phyloP scores from a whole-genome alignment of 2,888 invertebrate genomes.

The Unio pictorum region DNA sequence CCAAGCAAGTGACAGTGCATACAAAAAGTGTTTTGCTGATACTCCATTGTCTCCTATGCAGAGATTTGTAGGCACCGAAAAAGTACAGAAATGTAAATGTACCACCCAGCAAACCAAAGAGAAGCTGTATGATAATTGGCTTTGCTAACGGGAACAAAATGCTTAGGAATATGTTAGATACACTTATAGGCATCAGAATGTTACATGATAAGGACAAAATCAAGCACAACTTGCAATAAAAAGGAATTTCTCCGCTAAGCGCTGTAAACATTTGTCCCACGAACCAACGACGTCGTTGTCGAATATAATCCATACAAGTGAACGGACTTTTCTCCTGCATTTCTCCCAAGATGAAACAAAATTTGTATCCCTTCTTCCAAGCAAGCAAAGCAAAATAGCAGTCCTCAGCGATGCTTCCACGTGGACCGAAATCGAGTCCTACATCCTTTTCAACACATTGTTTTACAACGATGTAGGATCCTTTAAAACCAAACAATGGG shows the following conservation, averaged over 20 bases:
- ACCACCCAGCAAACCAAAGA: slow-evolving; percentile 26
- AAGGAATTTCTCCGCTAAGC: slow-evolving; percentile 15
- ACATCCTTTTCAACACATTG: slow-evolving; percentile 22
- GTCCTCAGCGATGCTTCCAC: slow-evolving; percentile 36
- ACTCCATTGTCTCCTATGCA: slow-evolving; percentile 14
- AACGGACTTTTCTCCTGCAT: slow-evolving; percentile 36
- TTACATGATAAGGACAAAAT: slow-evolving; percentile 13
- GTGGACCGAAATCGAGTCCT: slow-evolving; percentile 30
- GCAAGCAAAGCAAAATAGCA: slow-evolving; percentile 29
- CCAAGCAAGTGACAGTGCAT: slow-evolving; percentile 8
- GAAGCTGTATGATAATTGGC: slow-evolving; percentile 10
- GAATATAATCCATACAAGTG: slow-evolving; percentile 25
- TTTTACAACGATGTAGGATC: slow-evolving; percentile 28
- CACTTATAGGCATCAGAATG: slow-evolving; percentile 22
- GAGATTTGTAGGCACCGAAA: slow-evolving; percentile 26
- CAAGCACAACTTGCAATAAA: slow-evolving; percentile 19
- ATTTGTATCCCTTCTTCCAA: slow-evolving; percentile 27
- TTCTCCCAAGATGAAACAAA: slow-evolving; percentile 28
- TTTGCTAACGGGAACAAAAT: slow-evolving; percentile 16
- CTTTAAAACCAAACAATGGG: slow-evolving; percentile 30
- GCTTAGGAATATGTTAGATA: slow-evolving; percentile 19
- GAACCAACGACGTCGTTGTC: slow-evolving; percentile 32
- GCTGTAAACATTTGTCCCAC: slow-evolving; percentile 20
- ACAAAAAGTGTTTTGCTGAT: slow-evolving; percentile 10
- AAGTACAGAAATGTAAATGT: slow-evolving; percentile 24